These are phyloP conservation scores for Musca vetustissima DNA, from an alignment of 1,140 invertebrate genomes.

Conservation along the genomic window DNA sequence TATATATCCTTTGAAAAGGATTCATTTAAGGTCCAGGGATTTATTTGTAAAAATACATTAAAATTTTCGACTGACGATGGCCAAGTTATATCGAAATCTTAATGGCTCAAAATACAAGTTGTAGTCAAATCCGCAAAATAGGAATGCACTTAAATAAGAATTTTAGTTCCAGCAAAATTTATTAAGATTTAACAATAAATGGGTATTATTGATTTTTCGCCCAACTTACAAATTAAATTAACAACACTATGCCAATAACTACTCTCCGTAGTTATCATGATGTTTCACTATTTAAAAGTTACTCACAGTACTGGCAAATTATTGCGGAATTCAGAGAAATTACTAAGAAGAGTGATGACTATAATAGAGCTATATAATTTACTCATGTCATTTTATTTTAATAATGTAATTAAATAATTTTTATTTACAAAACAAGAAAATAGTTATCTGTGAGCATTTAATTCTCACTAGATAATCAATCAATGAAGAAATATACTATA, in stretches of 20 bases:
- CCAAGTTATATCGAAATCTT: constrained; percentile 9
- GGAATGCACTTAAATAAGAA: constrained; percentile 36
- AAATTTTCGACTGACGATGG: neutral
- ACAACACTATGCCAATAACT: constrained; percentile 38
- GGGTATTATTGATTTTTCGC: neutral
- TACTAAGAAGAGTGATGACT: no score
- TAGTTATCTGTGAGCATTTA: no score
- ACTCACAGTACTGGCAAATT: no score
- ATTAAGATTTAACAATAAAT: no score
- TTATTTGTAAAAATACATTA: constrained; percentile 33
- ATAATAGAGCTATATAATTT: no score
- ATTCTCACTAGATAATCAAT: no score
- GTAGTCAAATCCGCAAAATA: constrained; percentile 34
- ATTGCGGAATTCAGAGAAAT: no score
- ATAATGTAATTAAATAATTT: no score
- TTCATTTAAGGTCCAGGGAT: constrained; percentile 28
- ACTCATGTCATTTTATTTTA: no score
- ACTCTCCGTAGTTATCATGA: constrained; percentile 5
- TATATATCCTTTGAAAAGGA: constrained; percentile 29
- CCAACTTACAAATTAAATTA: constrained; percentile 38
- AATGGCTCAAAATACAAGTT: constrained; percentile 44
- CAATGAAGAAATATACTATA: no score
- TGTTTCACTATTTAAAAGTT: no score
- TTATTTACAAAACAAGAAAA: no score
- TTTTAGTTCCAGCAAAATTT: neutral